phyloP scores from a whole-genome alignment of 2,113 vertebrate species.

The Leiothrix lutea region DNA sequence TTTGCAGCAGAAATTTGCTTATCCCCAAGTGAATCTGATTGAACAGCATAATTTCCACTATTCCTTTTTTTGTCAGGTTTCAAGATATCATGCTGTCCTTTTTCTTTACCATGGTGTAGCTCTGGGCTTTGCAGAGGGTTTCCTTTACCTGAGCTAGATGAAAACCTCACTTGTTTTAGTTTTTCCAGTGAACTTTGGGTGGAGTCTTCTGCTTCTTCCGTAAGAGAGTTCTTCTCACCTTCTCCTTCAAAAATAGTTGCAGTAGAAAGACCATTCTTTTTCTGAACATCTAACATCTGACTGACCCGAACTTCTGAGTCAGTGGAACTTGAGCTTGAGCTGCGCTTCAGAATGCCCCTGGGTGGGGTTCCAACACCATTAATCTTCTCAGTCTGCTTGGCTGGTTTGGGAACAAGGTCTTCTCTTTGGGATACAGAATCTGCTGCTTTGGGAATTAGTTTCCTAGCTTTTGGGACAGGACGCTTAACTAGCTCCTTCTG shows the following conservation, averaged over 20 bases:
- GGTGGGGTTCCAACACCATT: slow-evolving; percentile 45
- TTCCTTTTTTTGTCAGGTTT: slow-evolving; percentile 42
- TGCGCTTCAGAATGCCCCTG: slow-evolving; percentile 77
- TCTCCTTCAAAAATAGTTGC: slow-evolving; percentile 67
- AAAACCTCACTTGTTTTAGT: slow-evolving; percentile 84
- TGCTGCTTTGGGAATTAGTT: slow-evolving; percentile 68
- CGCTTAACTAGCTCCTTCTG: slow-evolving; percentile 53
- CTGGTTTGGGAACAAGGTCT: not conserved
- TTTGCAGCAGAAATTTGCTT: not conserved
- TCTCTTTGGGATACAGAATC: slow-evolving; percentile 49
- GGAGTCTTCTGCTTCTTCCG: slow-evolving; percentile 21
- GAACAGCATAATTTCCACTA: not conserved
- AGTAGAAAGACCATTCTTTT: slow-evolving; percentile 47
- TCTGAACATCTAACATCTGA: slow-evolving; percentile 57
- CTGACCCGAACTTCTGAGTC: slow-evolving; percentile 75
- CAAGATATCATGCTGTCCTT: slow-evolving; percentile 73
- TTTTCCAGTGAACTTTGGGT: slow-evolving; percentile 66
- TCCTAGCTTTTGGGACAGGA: slow-evolving; percentile 90
- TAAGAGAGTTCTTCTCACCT: slow-evolving; percentile 27
- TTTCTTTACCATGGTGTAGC: slow-evolving; percentile 46
- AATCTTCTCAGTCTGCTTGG: slow-evolving; percentile 20
- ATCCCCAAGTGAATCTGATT: not conserved
- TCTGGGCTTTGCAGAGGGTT: slow-evolving; percentile 36
- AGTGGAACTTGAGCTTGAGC: slow-evolving; percentile 80
- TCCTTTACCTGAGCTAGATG: slow-evolving; percentile 29